Evolutionary conservation across 2,797 vertebrate species (phyloP).

Genomic region (Gobio occitaniae): DNA sequence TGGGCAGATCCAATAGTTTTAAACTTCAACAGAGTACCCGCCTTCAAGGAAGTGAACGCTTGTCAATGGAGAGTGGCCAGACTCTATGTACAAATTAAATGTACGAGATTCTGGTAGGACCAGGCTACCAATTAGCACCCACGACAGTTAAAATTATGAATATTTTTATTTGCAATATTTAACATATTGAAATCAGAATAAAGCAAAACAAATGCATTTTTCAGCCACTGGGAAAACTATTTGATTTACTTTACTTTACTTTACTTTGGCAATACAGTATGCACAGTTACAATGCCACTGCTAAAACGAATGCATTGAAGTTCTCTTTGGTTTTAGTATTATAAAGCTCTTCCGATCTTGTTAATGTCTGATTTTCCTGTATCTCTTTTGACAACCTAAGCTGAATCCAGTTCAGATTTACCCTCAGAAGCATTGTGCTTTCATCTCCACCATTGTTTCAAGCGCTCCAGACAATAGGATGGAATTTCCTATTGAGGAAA

Average conservation of each 20-base stretch:
- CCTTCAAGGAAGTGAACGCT: no score
- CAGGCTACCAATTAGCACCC: no score
- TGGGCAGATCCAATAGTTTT: no score
- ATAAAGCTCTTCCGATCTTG: not conserved
- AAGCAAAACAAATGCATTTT: not conserved
- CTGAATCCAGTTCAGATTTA: slow-evolving; percentile 36
- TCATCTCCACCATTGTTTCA: slow-evolving; percentile 67
- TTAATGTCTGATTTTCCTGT: not conserved
- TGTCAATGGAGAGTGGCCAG: no score
- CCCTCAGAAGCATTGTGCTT: slow-evolving; percentile 56
- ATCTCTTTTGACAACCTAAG: slow-evolving; percentile 5
- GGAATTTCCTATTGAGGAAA: slow-evolving; percentile 68
- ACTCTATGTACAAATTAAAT: no score
- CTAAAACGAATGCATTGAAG: not conserved
- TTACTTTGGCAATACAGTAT: not conserved
- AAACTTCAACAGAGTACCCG: no score
- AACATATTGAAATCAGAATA: no score
- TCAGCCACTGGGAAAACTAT: not conserved
- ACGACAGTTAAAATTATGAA: no score
- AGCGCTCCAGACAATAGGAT: slow-evolving; percentile 65
- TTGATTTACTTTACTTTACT: no score
- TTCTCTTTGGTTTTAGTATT: not conserved
- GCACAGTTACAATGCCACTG: not conserved
- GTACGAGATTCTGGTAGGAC: no score
- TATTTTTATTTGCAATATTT: no score